Base-by-base conservation (phyloP, 2,888 invertebrate genomes). In the Hyppa rectilinea region DNA sequence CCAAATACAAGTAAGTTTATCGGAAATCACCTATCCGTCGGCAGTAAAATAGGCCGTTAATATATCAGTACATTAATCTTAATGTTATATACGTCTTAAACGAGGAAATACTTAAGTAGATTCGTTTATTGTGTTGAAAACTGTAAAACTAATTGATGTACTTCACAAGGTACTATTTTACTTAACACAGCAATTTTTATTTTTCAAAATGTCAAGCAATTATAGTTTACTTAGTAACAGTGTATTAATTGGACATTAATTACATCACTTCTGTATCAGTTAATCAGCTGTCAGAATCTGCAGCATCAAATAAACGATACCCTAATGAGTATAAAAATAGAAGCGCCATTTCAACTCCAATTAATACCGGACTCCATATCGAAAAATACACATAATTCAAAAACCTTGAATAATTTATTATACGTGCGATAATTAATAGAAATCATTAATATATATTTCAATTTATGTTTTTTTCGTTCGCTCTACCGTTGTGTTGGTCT, bases 361-460 rank as follows among this genome's bases (percentile, higher is more conserved):
- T 76, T 76, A 66, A 71, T 65, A 81, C 63, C 62, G 55, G 62
- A 74, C 53, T 58, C 64, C 36, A 50, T 71, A 70, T 76, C 49
- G 36, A 76, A 71, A 79, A 79, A 77, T 62, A 53, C 63, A 64
- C 73, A 80, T 83, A 73, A 82, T 83, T 85, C 69, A 74, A 80
- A 83, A 71, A 67, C 77, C 38, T 67, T 55, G 70, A 78, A 78
- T 81, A 84, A 84, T 84, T 84, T 84, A 84, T 85, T 75, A 80
- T 59, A 74, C 60, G 61, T 74, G 64, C 47, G 71, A 84, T 84
- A 84, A 84, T 84, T 84, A 84, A 84, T 84, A 83, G 81, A 84
- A 85, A 83, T 78, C 73, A 78, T 85, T 81, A 84, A 84, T 84
- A 81, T 82, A 83, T 83, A 78, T 84, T 82, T 84, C 84, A 80